Base-by-base conservation (phyloP, 2,113 vertebrate species). In the Thunnus maccoyii region DNA sequence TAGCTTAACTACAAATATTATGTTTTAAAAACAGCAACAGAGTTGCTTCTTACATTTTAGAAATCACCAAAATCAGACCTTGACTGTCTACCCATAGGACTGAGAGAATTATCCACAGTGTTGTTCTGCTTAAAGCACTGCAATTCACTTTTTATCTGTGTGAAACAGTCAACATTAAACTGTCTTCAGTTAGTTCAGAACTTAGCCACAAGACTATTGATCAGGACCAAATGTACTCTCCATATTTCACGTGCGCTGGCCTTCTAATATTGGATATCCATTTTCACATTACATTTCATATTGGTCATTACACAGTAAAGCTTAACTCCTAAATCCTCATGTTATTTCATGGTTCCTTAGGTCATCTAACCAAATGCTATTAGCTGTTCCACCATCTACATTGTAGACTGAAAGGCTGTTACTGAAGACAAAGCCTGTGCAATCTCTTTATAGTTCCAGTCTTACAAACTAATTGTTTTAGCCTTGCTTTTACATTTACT, bases 141-240 rank as follows among this genome's bases (percentile, higher is more conserved):
- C 16, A 32, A 32, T 9, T 15, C 6, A 16, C 5, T 57, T 60
- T 32, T 58, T 32, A 32, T 58, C 27, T 60, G 55, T 60, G 57
- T 32, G 27, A 32, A 60, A 17, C 17, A 18, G 22, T 58, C 36
- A 1, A 41, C 36, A 41, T 41, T 41, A 41, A 41, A 41, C 36
- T 9, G 36, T 41, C 36, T 41, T 41, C 36, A 41, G 36, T 9
- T 10, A 41, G 6, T 41, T 41, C 36, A 41, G 36, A 41, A 41
- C 56, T 27, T 12, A 27, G 27, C 17, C 10, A 47, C 13, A 55
- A 47, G 14, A 54, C 20, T 70, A 78, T 4, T 62, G 76, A 70
- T 4, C 17, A 32, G 17, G 17, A 78, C n/a, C 32, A 20, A 78
- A 70, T 54, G 2, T 20, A 32, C 2, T 15, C 48, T 61, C 32